Base-by-base conservation (phyloP, 2,888 invertebrate species). In the Lepidocyrtoides sp. region DNA sequence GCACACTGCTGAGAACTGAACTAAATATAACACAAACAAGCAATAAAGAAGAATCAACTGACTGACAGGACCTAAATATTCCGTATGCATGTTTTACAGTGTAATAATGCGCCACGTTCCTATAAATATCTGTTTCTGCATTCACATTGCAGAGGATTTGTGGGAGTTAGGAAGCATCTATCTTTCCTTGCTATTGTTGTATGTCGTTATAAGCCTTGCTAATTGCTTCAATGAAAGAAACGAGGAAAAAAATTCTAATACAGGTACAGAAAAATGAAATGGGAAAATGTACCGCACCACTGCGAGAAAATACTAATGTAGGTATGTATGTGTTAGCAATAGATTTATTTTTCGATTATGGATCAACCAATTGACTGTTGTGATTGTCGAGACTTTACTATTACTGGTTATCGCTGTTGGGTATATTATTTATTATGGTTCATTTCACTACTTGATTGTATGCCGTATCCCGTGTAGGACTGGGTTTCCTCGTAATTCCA, bases 1-100 rank as follows among this genome's bases (percentile, higher is more conserved):
- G n/a, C 29, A 48, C 14, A 48, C 7, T 57, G 57, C 57, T 57
- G 57, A 57, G 57, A 57, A 17, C 57, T 57, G 57, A 57, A 57
- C 57, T 57, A 23, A 17, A 57, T 57, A 57, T 48, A 14, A 12
- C n/a, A n/a, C n/a, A n/a, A n/a, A n/a, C n/a, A 48, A 2, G 7
- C 36, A 7, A 7, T 36, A 36, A 36, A 36, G 7, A 4, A 36
- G 36, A 36, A 36, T 36, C 3, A 7, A 36, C 36, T 36, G 36
- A 17, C 17, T 23, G 20, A 23, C n/a, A 5, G 17, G 20, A 57
- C 7, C n/a, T 7, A 29, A 63, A 63, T 63, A 14, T 63, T 63
- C 26, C 5, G 3, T 26, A 29, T 57, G 26, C 3, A 5, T 7
- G 12, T 63, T 10, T 63, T 41, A 10, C 4, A 41, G 4, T 7